Base-by-base conservation (phyloP, 2,888 invertebrate genomes). In the Heptascelio sp. region DNA sequence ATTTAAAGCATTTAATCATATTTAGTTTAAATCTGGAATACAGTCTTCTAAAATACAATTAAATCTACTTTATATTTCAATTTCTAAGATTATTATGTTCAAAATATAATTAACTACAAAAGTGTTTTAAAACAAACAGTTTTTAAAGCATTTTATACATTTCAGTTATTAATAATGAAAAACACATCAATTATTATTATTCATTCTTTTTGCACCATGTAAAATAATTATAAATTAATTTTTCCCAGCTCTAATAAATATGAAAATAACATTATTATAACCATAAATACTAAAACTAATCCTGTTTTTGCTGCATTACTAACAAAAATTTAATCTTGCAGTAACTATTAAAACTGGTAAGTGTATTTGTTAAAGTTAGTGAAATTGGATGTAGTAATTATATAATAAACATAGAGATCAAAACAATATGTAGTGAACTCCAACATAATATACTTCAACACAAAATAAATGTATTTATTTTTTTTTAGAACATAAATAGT, bases 301-400 rank as follows among this genome's bases (percentile, higher is more conserved):
- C 46, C 11, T 46, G 15, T 60, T 60, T 62, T 26, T 70, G 51
- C 62, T 72, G 49, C 21, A 9, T 43, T 77, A 77, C 68, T 77
- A 68, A 77, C 76, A 62, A 60, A 25, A 15, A 26, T 68, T 77
- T 68, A 68, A 68, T 62, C 60, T 68, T 77, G 57, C 76, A 68
- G 76, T 68, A 77, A 68, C 68, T 68, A 68, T 60, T 19, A 68
- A 77, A 51, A 68, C 76, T 37, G 68, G 76, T 77, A 68, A 77
- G 76, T 77, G 43, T 49, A 67, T 59, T 76, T 76, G 59, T 76
- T 62, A 77, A 51, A 68, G 53, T 77, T 77, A 68, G 51, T 43
- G 60, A 51, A 77, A 51, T 57, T 68, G 68, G 68, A 37, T 77
- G 67, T 76, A 76, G 67, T 67, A 67, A 67, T 76, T 76, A 76